Conservation (phyloP, 2,113 vertebrate species). For the Toxostoma redivivum region DNA sequence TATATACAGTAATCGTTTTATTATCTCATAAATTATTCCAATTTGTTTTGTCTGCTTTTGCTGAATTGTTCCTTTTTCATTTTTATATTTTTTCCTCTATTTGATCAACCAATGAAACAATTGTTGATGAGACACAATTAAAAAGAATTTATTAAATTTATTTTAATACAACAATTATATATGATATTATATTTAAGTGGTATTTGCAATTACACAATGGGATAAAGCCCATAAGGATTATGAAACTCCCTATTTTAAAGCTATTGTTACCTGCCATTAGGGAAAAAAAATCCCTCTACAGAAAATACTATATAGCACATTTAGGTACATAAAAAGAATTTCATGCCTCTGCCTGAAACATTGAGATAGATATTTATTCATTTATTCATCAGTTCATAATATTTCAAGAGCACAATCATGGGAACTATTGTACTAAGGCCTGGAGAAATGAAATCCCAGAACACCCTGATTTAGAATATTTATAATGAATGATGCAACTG, state of each 20-base stretch:
- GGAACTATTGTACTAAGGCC: neutral
- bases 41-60: neutral
- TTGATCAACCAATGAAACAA: neutral
- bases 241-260: neutral
- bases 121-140: neutral
- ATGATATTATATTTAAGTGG: neutral
- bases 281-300: neutral
- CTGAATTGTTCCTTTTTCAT: neutral
- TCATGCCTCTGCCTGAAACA: neutral
- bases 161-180: neutral
- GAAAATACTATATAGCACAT: neutral
- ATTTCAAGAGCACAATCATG: neutral
- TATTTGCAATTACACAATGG: neutral
- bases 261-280: neutral
- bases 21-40: neutral
- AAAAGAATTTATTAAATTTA: neutral
- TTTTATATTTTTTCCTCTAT: neutral
- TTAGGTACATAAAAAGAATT: neutral
- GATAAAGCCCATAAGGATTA: neutral
- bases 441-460: neutral
- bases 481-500: neutral
- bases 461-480: neutral
- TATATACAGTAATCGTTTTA: neutral
- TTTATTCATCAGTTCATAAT: conserved; percentile 23
- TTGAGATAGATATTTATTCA: neutral